These are phyloP conservation scores for Discoglossus pictus DNA, from an alignment of 2,797 vertebrate genomes.

Conservation along the genomic window DNA sequence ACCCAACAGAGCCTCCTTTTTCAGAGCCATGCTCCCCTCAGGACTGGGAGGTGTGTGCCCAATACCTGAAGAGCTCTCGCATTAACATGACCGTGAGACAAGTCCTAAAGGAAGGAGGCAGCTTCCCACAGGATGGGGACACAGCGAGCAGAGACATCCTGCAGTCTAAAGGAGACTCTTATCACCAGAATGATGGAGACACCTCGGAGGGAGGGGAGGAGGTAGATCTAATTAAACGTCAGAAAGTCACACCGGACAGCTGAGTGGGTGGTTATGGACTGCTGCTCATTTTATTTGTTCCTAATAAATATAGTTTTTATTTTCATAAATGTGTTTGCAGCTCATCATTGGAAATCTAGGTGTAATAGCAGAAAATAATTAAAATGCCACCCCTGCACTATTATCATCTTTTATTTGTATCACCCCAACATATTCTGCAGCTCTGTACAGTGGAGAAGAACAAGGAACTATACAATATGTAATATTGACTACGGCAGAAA, in stretches of 20 bases:
- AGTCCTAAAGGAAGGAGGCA: conserved; percentile 80
- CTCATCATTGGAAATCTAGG: too few relatives aligned
- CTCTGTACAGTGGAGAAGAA: too few relatives aligned
- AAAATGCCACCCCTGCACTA: too few relatives aligned
- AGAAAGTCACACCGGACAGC: neutral
- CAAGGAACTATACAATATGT: too few relatives aligned
- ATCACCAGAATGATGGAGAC: conserved; percentile 1
- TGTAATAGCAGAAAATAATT: too few relatives aligned
- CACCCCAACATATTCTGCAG: too few relatives aligned
- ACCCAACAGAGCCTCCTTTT: conserved; percentile 55
- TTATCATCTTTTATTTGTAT: too few relatives aligned
- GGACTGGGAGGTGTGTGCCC: conserved; percentile 85
- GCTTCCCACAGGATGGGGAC: conserved; percentile 66
- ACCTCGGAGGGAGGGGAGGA: neutral
- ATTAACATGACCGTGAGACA: conserved; percentile 92
- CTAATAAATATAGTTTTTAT: too few relatives aligned
- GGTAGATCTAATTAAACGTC: neutral
- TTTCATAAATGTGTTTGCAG: too few relatives aligned
- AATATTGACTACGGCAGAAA: too few relatives aligned
- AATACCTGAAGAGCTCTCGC: conserved; percentile 83
- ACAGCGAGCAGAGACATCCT: conserved; percentile 1
- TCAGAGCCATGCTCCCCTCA: conserved; percentile 70
- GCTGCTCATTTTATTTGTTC: too few relatives aligned
- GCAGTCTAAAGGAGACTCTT: neutral
- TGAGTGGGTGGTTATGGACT: neutral